Evolutionary conservation across 2,888 invertebrate genomes (phyloP).

Genomic region (Dynastes maya): DNA sequence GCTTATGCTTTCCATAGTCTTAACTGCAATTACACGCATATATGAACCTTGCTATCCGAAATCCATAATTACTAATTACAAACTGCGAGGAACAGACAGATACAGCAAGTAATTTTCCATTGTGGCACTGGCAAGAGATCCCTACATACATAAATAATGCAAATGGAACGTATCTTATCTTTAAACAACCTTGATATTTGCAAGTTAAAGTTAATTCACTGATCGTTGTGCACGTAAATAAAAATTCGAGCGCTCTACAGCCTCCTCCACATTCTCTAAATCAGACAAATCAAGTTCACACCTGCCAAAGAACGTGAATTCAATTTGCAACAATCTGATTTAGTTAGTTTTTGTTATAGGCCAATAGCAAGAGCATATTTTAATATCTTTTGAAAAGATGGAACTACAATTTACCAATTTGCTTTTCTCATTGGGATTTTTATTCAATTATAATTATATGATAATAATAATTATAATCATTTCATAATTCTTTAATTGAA

Average conservation of each 20-base stretch:
- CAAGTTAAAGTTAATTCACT: neutral
- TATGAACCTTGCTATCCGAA: slow-evolving; percentile 11
- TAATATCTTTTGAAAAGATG: too few species aligned
- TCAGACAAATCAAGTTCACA: slow-evolving; percentile 51
- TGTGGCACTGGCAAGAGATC: neutral
- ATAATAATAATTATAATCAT: too few species aligned
- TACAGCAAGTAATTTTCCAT: neutral
- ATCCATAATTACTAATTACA: slow-evolving; percentile 18
- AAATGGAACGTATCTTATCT: neutral
- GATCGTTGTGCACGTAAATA: slow-evolving; percentile 7
- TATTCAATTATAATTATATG: too few species aligned
- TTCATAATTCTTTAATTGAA: too few species aligned
- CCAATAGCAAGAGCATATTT: too few species aligned
- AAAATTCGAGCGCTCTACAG: neutral
- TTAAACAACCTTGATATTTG: neutral
- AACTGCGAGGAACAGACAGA: neutral
- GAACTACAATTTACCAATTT: too few species aligned
- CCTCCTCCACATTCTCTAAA: slow-evolving; percentile 10
- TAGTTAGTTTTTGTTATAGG: too few species aligned
- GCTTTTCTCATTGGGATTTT: too few species aligned
- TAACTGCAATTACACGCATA: too few species aligned
- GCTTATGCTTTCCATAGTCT: too few species aligned
- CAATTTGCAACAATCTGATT: too few species aligned
- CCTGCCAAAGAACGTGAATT: slow-evolving; percentile 35
- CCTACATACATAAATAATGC: neutral